These are phyloP conservation scores for Camponotus fellah DNA, from an alignment of 2,888 invertebrate genomes.

Conservation along the genomic window DNA sequence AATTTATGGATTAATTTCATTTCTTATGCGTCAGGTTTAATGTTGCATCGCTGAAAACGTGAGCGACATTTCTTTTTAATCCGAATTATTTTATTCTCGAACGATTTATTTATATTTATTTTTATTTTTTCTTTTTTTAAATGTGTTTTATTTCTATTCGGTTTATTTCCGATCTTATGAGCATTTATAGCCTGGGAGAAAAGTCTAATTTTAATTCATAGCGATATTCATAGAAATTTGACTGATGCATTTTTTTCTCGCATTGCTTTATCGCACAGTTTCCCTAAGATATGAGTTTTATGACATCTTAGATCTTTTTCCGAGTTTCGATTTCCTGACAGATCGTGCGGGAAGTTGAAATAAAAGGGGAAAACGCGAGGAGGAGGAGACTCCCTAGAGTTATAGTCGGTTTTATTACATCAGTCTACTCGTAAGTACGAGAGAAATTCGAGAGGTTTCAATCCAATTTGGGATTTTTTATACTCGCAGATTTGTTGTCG, in stretches of 20 bases:
- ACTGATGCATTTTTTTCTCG: background rate
- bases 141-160: background rate
- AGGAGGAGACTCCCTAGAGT: constrained; percentile 31
- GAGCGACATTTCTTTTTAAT: background rate
- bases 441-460: constrained; percentile 34
- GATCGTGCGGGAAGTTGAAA: constrained; percentile 43
- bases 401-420: constrained; percentile 47
- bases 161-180: background rate
- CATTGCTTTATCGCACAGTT: constrained; percentile 11
- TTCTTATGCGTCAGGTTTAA: background rate
- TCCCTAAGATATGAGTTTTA: constrained; percentile 50
- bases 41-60: constrained; percentile 8
- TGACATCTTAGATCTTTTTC: constrained; percentile 51
- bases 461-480: constrained; percentile 45
- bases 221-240: background rate
- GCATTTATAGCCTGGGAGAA: background rate
- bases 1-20: constrained; percentile 20
- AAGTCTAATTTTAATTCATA: constrained; percentile 12
- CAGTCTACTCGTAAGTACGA: constrained; percentile 32
- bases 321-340: constrained; percentile 50
- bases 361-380: constrained; percentile 38
- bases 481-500: constrained; percentile 47
- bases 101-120: background rate
- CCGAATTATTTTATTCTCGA: background rate
- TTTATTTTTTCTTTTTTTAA: background rate